phyloP scores from a whole-genome alignment of 2,113 vertebrate species.

The Calidris pugnax region DNA sequence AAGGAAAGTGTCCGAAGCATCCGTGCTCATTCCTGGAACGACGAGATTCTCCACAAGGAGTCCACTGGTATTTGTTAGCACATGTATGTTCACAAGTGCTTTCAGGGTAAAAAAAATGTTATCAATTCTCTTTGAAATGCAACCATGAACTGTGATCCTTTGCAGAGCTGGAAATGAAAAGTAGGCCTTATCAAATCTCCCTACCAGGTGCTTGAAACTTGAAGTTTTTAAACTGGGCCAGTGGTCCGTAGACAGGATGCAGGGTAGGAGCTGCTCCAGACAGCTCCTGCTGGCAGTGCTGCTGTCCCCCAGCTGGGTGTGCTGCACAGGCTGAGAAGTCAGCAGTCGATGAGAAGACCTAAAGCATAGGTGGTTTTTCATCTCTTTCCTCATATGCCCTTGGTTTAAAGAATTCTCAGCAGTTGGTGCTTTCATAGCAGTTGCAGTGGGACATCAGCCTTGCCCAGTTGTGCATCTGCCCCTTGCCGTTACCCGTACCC shows the following conservation, averaged over 20 bases:
- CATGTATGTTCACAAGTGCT: conserved; percentile 65
- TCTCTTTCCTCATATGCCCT: neutral
- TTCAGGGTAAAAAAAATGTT: neutral
- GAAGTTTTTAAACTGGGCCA: neutral
- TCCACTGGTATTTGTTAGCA: conserved; percentile 31
- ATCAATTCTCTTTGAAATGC: neutral
- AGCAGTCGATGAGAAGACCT: neutral
- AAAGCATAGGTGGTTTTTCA: neutral
- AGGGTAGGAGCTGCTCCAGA: neutral
- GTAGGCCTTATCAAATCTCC: neutral
- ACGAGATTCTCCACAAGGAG: conserved; percentile 59
- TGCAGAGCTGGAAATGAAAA: neutral
- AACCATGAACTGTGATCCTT: neutral
- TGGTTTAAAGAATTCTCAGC: neutral
- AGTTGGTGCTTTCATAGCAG: neutral
- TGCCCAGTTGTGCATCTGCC: neutral
- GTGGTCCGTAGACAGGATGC: fast-evolving
- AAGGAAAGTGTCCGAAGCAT: conserved; percentile 87
- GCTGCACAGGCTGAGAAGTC: neutral
- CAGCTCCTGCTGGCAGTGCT: neutral
- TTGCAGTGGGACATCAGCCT: neutral
- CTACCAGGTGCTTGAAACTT: neutral
- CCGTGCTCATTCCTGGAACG: conserved; percentile 71
- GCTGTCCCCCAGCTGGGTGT: neutral
- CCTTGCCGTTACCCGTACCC: neutral